Evolutionary conservation across 2,888 invertebrate genomes (phyloP).

Genomic region (Orchestes rusci): DNA sequence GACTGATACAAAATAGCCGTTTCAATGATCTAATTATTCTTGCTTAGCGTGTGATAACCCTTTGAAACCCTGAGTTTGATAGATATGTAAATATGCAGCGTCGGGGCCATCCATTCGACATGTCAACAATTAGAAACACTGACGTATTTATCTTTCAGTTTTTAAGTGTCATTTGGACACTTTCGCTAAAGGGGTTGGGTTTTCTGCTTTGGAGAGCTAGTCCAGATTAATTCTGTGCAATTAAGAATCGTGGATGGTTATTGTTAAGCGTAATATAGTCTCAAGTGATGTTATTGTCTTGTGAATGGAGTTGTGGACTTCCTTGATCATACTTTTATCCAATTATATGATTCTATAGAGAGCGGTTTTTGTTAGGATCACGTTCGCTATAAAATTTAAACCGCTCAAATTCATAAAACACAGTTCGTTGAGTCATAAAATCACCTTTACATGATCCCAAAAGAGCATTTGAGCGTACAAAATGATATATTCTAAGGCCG

Average conservation of each 20-base stretch:
- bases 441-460: too few relatives aligned
- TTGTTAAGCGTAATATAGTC: too few relatives aligned
- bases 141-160: slow-evolving; percentile 11
- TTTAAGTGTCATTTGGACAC: too few relatives aligned
- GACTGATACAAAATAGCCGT: slow-evolving; percentile 46
- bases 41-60: slow-evolving; percentile 42
- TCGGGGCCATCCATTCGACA: slow-evolving; percentile 25
- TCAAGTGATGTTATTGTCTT: too few relatives aligned
- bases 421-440: not conserved
- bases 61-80: slow-evolving; percentile 42
- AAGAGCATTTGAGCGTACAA: slow-evolving; percentile 25
- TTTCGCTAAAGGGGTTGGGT: too few relatives aligned
- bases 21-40: slow-evolving; percentile 45
- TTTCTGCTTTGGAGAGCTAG: not conserved
- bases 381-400: too few relatives aligned
- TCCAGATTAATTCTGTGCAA: not conserved
- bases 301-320: too few relatives aligned
- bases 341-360: too few relatives aligned
- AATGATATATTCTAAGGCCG: slow-evolving; percentile 32
- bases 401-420: too few relatives aligned
- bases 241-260: too few relatives aligned
- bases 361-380: too few relatives aligned
- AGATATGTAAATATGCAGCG: slow-evolving; percentile 42
- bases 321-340: too few relatives aligned
- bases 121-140: slow-evolving; percentile 38